These are phyloP conservation scores for Melanostoma scalare DNA, from an alignment of 2,888 invertebrate species.

Conservation along the genomic window DNA sequence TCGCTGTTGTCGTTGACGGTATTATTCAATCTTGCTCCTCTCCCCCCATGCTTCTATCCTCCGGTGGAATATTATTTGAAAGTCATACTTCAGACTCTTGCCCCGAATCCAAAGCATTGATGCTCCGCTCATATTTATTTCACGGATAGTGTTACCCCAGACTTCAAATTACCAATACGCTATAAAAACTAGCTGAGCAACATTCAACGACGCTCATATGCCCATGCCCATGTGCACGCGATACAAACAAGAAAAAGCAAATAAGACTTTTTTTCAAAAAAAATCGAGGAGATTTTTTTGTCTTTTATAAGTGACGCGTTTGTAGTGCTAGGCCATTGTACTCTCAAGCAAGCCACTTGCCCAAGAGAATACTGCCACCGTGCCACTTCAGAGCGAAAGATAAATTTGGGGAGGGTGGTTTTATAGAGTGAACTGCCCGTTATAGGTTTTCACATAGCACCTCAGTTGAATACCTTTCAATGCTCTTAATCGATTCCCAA, in stretches of 20 bases:
- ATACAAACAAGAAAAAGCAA: conserved; percentile 27
- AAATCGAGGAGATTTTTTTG: conserved; percentile 28
- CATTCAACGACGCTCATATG: conserved; percentile 4
- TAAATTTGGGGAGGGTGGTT: not conserved
- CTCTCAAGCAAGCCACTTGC: conserved; percentile 51
- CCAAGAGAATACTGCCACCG: conserved; percentile 36
- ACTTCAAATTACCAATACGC: conserved; percentile 61
- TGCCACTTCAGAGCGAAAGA: conserved; percentile 37
- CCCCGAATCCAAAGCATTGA: conserved; percentile 45
- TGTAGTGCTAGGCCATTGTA: conserved; percentile 50
- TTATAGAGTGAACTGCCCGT: not conserved
- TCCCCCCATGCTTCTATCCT: not conserved
- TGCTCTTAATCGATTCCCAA: conserved; percentile 48
- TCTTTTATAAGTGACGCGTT: conserved; percentile 25
- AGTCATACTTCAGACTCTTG: conserved; percentile 66
- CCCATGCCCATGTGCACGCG: conserved; percentile 30
- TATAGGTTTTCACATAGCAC: conserved; percentile 26
- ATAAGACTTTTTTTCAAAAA: conserved; percentile 32
- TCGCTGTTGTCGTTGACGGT: conserved; percentile 3
- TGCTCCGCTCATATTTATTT: conserved; percentile 25
- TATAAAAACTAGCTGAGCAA: conserved; percentile 19
- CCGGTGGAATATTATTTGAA: conserved; percentile 38
- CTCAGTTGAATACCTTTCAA: conserved; percentile 47
- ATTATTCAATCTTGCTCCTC: conserved; percentile 54
- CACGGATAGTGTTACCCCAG: conserved; percentile 61